These are phyloP conservation scores for Blera fallax DNA, from an alignment of 2,888 invertebrate genomes.

Conservation along the genomic window DNA sequence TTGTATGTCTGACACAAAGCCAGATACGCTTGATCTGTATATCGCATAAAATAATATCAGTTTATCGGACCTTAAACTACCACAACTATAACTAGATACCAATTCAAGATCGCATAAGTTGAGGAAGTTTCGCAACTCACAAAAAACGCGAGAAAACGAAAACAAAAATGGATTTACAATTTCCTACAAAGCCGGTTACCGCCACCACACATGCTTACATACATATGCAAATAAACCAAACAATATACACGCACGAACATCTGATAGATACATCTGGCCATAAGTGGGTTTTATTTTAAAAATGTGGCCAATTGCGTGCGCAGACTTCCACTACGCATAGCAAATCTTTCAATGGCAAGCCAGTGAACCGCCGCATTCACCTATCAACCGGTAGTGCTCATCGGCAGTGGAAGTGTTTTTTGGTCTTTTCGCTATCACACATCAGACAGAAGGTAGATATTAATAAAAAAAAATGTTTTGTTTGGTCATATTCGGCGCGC, in stretches of 20 bases:
- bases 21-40: slow-evolving; percentile 24
- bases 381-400: not conserved
- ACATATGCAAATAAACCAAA: slow-evolving; percentile 38
- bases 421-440: slow-evolving; percentile 1
- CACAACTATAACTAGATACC: slow-evolving; percentile 35
- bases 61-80: slow-evolving; percentile 19
- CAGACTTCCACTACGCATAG: slow-evolving; percentile 31
- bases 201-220: not conserved
- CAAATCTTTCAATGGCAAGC: not conserved
- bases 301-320: slow-evolving; percentile 48
- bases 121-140: slow-evolving; percentile 59
- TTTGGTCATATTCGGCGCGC: slow-evolving; percentile 31
- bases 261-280: slow-evolving; percentile 42
- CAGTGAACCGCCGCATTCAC: not conserved
- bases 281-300: slow-evolving; percentile 44
- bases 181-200: slow-evolving; percentile 59
- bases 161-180: slow-evolving; percentile 48
- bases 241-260: slow-evolving; percentile 8
- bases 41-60: slow-evolving; percentile 12
- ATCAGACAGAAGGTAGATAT: not conserved
- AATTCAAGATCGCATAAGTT: slow-evolving; percentile 62
- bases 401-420: not conserved
- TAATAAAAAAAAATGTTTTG: not conserved
- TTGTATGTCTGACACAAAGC: not conserved
- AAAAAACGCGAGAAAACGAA: not conserved